phyloP scores from a whole-genome alignment of 2,888 invertebrate genomes.

The Notodonta dromedarius region DNA sequence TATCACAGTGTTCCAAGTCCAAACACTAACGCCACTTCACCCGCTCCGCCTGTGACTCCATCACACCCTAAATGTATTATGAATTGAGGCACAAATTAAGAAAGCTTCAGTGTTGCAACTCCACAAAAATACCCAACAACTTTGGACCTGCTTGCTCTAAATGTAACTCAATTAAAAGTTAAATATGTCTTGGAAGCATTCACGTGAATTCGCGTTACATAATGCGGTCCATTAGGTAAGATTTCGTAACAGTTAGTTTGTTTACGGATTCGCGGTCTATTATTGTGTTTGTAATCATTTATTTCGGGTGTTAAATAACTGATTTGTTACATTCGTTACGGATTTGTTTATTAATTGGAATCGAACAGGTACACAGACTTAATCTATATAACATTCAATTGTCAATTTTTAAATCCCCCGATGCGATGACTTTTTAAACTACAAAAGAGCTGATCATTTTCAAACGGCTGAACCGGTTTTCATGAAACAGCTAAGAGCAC shows the following conservation, averaged over 20 bases:
- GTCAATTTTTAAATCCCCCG: too few species aligned
- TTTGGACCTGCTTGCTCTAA: constrained; percentile 42
- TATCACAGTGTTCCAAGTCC: too few species aligned
- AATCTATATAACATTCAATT: too few species aligned
- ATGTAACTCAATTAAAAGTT: constrained; percentile 60
- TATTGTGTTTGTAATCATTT: not conserved
- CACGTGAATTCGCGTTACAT: constrained; percentile 51
- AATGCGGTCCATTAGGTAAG: constrained; percentile 38
- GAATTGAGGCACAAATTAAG: constrained; percentile 18
- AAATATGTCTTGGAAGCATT: constrained; percentile 46
- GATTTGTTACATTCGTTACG: not conserved
- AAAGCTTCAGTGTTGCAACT: constrained; percentile 37
- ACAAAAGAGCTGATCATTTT: too few species aligned
- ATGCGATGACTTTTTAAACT: too few species aligned
- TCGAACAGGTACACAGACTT: too few species aligned
- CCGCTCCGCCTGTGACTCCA: constrained; percentile 18
- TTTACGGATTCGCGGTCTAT: constrained; percentile 16
- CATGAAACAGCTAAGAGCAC: too few species aligned
- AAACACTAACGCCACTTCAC: not conserved
- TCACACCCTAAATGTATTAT: not conserved
- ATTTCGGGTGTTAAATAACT: not conserved
- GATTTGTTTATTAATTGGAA: too few species aligned
- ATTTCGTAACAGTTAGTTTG: constrained; percentile 49
- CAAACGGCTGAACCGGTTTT: too few species aligned
- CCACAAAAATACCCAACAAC: constrained; percentile 43